A percentile compares a stretch with the other conserved stretches of the same genome.
Conservation (phyloP, 37 sponge, comb jelly and placozoan species). For the Petrosia ficiformis region DNA sequence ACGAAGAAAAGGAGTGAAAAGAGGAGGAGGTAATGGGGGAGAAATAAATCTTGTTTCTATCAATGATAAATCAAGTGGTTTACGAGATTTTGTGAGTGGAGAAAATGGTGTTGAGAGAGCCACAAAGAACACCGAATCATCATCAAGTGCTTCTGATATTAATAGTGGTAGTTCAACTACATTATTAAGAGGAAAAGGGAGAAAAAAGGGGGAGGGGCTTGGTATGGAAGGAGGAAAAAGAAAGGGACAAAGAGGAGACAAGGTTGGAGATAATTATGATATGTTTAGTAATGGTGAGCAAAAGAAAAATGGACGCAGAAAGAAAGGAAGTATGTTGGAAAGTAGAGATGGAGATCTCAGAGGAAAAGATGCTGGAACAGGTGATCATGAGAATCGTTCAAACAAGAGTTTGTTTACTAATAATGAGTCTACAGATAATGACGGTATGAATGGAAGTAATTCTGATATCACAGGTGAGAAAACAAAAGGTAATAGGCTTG, state of each 20-base stretch:
- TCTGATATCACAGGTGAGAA: not conserved
- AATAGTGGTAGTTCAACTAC: not conserved
- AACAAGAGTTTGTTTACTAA: not conserved
- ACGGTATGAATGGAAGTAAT: not conserved
- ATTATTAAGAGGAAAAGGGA: not conserved
- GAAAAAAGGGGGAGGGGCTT: not conserved
- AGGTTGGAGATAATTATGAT: constrained; percentile 12
- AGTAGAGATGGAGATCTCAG: not conserved
- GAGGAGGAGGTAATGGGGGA: not conserved
- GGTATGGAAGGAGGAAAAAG: not conserved
- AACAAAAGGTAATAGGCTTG: not conserved
- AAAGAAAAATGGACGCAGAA: not conserved
- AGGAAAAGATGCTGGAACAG: constrained; percentile 1
- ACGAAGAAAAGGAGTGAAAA: not conserved
- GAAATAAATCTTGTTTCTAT: no score
- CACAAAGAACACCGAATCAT: not conserved
- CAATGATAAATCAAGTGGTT: not conserved
- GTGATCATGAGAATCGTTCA: not conserved
- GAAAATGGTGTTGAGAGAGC: not conserved
- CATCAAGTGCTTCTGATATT: not conserved
- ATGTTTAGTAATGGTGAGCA: not conserved
- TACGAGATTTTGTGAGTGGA: not conserved
- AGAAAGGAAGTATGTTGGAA: not conserved
- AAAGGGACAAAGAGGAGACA: not conserved
- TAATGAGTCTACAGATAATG: not conserved